Evolutionary conservation across 2,113 vertebrate species (phyloP), one percentile per base, ranked within the genome.

Genomic region (Fregata magnificens): DNA sequence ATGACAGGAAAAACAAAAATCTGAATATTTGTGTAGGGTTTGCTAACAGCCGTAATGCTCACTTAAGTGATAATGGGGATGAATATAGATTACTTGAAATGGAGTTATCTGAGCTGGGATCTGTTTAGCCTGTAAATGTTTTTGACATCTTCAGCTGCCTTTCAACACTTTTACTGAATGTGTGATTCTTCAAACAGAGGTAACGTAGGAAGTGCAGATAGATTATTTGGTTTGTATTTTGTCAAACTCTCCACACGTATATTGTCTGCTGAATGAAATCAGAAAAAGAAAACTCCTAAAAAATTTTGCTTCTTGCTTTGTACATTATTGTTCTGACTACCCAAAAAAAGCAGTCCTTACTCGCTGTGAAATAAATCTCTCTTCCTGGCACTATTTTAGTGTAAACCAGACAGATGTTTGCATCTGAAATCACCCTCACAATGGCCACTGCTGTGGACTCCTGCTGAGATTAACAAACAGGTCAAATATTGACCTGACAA

Each of bases 1-100:
- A 97, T 99, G 99, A 99, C 95, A 98, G 98, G 97, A 95, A 97
- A 99, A 98, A 99, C 99, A 99, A 99, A 99, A 98, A 99, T 98
- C 96, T 95, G 97, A 98, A 98, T 98, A 98, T 99, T 98, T 98
- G 97, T 98, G 90, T 96, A 92, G 91, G 95, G 96, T 97, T 97
- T 97, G 95, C 95, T 96, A 97, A 96, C 97, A 95, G 97, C 95
- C 89, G 3, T 94, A 79, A 17, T 71, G 97, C 88, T 97, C 95
- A 78, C 87, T 88, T 98, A 95, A 94, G 96, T 96, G 97, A 96
- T 97, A 98, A 97, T 95, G 93, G 61, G 80, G 90, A 50, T 97
- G 96, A 97, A 98, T 98, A 97, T 93, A 93, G 93, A 97, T 98
- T 86, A 77, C 52, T 97, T 78, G 67, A 84, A 98, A 97, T 89